These are phyloP conservation scores for Dasypus novemcinctus DNA, from an alignment of 2,113 vertebrate species.

Conservation along the genomic window DNA sequence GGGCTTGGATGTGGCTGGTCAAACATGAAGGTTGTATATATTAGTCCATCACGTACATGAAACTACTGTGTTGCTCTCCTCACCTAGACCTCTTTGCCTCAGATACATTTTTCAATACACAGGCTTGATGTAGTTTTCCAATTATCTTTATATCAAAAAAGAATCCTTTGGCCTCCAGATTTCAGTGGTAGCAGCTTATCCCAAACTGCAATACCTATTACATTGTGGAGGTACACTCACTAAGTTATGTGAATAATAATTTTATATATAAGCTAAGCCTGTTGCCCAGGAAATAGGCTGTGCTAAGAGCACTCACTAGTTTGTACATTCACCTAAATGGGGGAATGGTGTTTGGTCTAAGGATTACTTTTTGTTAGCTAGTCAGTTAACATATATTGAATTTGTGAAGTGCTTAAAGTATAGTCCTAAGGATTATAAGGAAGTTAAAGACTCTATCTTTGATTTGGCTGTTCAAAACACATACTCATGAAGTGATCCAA, in stretches of 20 bases:
- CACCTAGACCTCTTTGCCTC: background rate
- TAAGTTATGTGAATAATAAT: background rate
- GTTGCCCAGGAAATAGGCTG: background rate
- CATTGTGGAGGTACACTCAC: background rate
- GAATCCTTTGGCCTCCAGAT: background rate
- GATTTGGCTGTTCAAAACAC: background rate
- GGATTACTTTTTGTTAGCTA: background rate
- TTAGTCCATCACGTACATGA: background rate
- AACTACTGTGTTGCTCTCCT: background rate
- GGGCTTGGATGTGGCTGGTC: background rate
- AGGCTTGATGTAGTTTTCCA: constrained; percentile 6
- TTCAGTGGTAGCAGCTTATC: background rate
- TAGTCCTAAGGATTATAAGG: background rate
- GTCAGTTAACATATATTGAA: background rate
- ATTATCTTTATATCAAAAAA: constrained; percentile 25
- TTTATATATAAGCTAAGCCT: background rate
- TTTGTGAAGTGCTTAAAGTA: background rate
- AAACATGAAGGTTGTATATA: background rate
- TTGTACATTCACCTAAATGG: background rate
- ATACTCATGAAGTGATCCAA: constrained; percentile 33
- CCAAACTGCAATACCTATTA: background rate
- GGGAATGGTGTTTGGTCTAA: background rate
- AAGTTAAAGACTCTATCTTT: constrained; percentile 20
- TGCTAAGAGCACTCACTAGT: background rate
- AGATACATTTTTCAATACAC: background rate